Evolutionary conservation across 2,888 invertebrate genomes (phyloP), one percentile per base, ranked within the genome.

Genomic region (Hirtodrosophila alboralis): DNA sequence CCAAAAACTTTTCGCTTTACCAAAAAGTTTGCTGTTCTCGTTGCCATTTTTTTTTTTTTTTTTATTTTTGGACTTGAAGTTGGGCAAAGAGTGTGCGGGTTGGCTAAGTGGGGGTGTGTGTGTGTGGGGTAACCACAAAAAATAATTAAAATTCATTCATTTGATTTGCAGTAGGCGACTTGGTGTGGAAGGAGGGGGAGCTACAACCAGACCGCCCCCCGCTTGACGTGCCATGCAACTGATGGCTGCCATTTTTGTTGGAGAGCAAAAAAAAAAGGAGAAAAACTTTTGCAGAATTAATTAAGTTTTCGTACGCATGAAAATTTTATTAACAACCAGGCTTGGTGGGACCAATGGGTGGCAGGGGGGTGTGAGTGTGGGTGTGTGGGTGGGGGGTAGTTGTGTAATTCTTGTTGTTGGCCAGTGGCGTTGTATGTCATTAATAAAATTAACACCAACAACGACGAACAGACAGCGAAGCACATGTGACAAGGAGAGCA

Each of bases 371-470:
- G 4, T 0, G n/a, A 3, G 30, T 10, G 18, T 13, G 10, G 5
- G 4, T n/a, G 1, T 23, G 0, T 7, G 5, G 21, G 44, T 8
- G 3, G 14, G 9, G 13, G 16, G 36, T 21, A 36, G 26, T 10
- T n/a, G 51, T 30, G 6, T 13, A 13, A n/a, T n/a, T n/a, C n/a
- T n/a, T 45, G 37, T 6, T 51, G 38, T 37, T 16, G 77, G 51
- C 59, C 67, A 70, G 43, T 70, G 65, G 62, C 81, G 76, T 76
- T 84, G 80, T 65, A 86, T 87, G 89, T 87, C 90, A 89, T 89
- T 89, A 89, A 89, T 89, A 89, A 89, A 89, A 89, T 89, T 89
- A 89, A 88, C 89, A 89, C 87, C 78, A 85, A 73, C 75, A 67
- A 89, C 88, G 90, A 89, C 87, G 77, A 85, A 73, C 75, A 67